These are phyloP conservation scores for Harlomillsia oculata DNA, from an alignment of 1,140 invertebrate genomes.

Conservation along the genomic window DNA sequence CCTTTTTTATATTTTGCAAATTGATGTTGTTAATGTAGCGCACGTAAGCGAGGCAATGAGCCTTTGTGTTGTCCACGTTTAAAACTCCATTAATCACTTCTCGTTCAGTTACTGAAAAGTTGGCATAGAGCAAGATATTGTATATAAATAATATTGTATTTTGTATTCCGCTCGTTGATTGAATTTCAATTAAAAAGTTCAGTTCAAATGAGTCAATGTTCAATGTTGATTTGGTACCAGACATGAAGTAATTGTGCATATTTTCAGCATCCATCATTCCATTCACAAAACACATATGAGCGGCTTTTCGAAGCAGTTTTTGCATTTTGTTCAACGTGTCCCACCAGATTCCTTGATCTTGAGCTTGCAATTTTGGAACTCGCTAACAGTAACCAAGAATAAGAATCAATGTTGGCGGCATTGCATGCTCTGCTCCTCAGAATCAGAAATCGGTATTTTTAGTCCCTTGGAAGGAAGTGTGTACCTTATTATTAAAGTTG, in stretches of 20 bases:
- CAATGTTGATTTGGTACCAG: too few species aligned
- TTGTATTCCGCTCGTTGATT: too few species aligned
- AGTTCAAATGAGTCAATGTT: too few species aligned
- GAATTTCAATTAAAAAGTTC: too few species aligned
- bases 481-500: slow-evolving; percentile 96
- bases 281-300: slow-evolving; percentile 67
- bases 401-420: too few species aligned
- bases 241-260: slow-evolving; percentile 99
- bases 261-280: slow-evolving; percentile 83
- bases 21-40: slow-evolving; percentile 97
- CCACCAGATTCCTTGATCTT: slow-evolving; percentile 95
- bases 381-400: slow-evolving; percentile 48
- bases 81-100: slow-evolving; percentile 93
- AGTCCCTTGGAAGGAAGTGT: not conserved
- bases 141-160: too few species aligned
- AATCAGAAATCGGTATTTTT: not conserved
- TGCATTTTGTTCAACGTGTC: slow-evolving; percentile 91
- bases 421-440: too few species aligned
- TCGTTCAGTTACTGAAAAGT: slow-evolving; percentile 80
- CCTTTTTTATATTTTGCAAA: slow-evolving; percentile 85
- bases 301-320: slow-evolving; percentile 83
- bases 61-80: slow-evolving; percentile 88
- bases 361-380: slow-evolving; percentile 87
- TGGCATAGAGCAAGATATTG: not conserved
- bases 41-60: slow-evolving; percentile 55